phyloP scores from a whole-genome alignment of 2,888 invertebrate genomes.

The Ashinkailepas kermadecensis region DNA sequence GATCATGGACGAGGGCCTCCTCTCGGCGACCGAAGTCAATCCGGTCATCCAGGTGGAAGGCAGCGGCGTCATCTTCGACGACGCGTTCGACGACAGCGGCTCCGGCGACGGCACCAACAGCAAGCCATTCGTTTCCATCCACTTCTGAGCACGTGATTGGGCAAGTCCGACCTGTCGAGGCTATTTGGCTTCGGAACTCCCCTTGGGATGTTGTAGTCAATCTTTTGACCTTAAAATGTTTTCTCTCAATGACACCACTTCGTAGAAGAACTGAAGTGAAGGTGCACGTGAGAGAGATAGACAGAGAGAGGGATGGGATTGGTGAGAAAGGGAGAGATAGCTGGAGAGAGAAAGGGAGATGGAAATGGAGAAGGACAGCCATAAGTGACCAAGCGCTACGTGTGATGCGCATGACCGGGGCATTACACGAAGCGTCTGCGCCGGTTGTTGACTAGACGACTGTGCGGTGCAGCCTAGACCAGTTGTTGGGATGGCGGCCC shows the following conservation, averaged over 20 bases:
- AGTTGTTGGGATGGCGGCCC: neutral
- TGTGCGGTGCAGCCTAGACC: neutral
- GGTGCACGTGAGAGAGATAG: no score
- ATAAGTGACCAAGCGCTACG: neutral
- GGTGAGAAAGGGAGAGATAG: no score
- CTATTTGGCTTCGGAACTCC: no score
- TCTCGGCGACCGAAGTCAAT: neutral
- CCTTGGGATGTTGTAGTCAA: no score
- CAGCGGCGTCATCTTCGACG: conserved; percentile 9
- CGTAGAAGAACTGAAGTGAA: conserved; percentile 7
- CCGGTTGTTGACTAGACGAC: neutral
- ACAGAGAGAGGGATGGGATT: neutral
- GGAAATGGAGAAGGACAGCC: neutral
- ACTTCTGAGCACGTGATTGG: neutral
- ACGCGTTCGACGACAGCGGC: neutral
- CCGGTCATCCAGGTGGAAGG: neutral
- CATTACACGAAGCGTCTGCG: neutral
- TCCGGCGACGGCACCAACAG: neutral
- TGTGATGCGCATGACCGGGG: neutral
- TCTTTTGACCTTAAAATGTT: no score
- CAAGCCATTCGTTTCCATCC: neutral
- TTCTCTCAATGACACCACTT: conserved; percentile 24
- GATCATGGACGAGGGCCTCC: conserved; percentile 19
- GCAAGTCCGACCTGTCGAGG: no score
- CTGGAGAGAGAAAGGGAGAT: neutral